Evolutionary conservation across 2,113 vertebrate species (phyloP), one percentile per base, ranked within the genome.

Genomic region (Brachirus orientalis): DNA sequence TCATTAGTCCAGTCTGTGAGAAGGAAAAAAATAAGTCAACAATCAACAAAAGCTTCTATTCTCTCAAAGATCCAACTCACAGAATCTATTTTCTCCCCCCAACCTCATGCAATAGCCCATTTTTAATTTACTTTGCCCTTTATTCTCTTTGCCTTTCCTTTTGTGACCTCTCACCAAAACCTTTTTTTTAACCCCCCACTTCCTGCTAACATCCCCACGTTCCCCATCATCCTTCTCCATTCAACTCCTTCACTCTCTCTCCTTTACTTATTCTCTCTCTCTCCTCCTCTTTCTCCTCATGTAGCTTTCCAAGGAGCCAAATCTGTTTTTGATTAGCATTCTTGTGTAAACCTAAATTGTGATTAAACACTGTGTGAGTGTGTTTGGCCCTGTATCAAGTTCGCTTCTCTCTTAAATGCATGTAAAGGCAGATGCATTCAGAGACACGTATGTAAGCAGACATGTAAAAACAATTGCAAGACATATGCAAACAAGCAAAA

Each of bases 321-420:
- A 61, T 79, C 83, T 90, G 90, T 65, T 90, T 89, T 79, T 43
- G 63, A 90, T 90, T 89, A 91, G 61, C 3, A 45, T 65, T 88
- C 71, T 76, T 78, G 79, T 90, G 86, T 90, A 86, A 90, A 88
- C 70, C 79, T 72, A 89, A 92, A 89, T 85, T 89, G 72, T 82
- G 83, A 90, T 90, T 90, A 89, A 90, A 88, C 82, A 81, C 56
- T 61, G 75, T 71, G 68, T 35, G 69, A 86, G 77, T 80, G 63
- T 8, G 38, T 69, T 77, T 85, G 83, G 81, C 68, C 45, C 35
- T 0, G 14, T 7, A 61, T 86, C 81, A 83, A 77, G 75, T 80
- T 86, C 69, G 60, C 45, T 44, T 63, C 69, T 51, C 59, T 60
- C 51, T 54, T 63, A 51, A 66, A 75, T 43, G 54, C 17, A 62